Base-by-base conservation (phyloP, 35 echinoderm and acorn worm species). In the Apostichopus parvimensis region DNA sequence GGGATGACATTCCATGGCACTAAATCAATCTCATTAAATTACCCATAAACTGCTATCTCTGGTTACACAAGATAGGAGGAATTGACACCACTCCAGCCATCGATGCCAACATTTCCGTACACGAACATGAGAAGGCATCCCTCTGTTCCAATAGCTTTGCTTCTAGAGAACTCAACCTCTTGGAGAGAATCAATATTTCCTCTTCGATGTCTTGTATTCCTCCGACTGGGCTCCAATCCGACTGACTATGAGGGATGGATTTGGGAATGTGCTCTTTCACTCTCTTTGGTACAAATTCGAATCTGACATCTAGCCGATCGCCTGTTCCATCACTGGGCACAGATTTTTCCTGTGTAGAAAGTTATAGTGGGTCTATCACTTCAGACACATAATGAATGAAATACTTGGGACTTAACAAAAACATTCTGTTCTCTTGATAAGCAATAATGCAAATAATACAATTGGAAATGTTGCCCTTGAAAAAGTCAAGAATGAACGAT, bases 151-250 rank as follows among this genome's bases (percentile, higher is more conserved):
- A 80, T 26, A 80, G 22, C 13, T 13, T 45, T 45, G 78, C 78
- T 34, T 45, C 10, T 8, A 80, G 34, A 6, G 78, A 80, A 26
- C 13, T 80, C 78, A 80, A 53, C 20, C 13, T 13, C 34, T 80
- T 80, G n/a, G 78, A 45, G 24, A 80, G 78, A 12, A 45, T 53
- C 17, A 25, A 80, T 17, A 80, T 80, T 80, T 80, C 78, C 14
- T 80, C 17, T 24, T 25, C 34, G 21, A 80, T 80, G 26, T 80
- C 78, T 25, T 12, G 34, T 14, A 25, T 34, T 45, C 12, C 53
- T 13, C 14, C 9, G 14, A 6, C 8, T 34, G 34, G 34, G 78
- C 78, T 68, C 64, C 11, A 68, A 17, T 68, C 64, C 11, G 64
- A 14, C 64, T 68, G 64, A 68, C 64, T 68, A 68, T 68, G 64